phyloP scores from a whole-genome alignment of 2,888 invertebrate species.

The Trissoscelio sp. region DNA sequence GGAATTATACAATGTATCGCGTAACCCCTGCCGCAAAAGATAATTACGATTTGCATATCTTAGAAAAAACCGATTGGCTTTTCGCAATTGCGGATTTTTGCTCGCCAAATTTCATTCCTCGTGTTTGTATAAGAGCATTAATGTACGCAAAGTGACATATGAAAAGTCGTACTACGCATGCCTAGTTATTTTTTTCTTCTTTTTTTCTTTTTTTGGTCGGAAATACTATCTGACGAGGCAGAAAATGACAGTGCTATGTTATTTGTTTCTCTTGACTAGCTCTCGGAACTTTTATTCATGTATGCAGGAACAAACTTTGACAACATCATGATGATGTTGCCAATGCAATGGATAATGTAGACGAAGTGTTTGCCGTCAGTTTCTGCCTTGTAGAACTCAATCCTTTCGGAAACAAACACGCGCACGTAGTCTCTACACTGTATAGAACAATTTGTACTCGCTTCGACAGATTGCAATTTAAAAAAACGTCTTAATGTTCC shows the following conservation, averaged over 20 bases:
- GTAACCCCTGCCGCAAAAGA: conserved; percentile 57
- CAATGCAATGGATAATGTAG: conserved; percentile 11
- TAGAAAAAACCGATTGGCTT: conserved; percentile 33
- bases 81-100: conserved; percentile 17
- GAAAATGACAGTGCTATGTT: conserved; percentile 26
- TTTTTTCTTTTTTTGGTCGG: background rate
- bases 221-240: conserved; percentile 26
- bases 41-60: conserved; percentile 53
- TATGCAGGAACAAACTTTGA: conserved; percentile 27
- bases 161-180: background rate
- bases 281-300: conserved; percentile 15
- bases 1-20: conserved; percentile 63
- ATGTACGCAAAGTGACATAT: background rate
- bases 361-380: conserved; percentile 31
- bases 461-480: background rate
- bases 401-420: conserved; percentile 22
- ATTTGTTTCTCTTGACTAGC: conserved; percentile 19
- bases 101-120: background rate
- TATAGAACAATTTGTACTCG: too few species aligned
- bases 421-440: conserved; percentile 3
- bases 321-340: conserved; percentile 50
- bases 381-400: conserved; percentile 35
- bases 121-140: background rate
- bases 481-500: conserved; percentile 8
- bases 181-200: background rate